Evolutionary conservation across 2,888 invertebrate species (phyloP), one percentile per base, ranked within the genome.

Genomic region (Merodon equestris): DNA sequence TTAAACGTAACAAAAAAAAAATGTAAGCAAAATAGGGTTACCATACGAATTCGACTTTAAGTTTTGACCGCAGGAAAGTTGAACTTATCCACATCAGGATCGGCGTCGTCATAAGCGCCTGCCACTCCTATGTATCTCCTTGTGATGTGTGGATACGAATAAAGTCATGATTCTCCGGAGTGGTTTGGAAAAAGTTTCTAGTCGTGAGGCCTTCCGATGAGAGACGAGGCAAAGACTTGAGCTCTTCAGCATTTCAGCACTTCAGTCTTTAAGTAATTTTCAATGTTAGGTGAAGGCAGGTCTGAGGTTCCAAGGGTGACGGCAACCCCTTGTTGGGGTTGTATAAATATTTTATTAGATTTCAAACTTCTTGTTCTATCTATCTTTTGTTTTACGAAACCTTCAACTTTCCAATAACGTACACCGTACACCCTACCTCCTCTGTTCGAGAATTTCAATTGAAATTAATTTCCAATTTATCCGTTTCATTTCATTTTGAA

Each of bases 321-420:
- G 27, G 27, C 27, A 27, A 4, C 27, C 27, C 3, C 27, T 7
- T 7, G 27, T 7, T 34, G 71, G 58, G 57, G 63, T 71, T 64
- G 71, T 48, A 71, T 76, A 76, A 76, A 76, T 76, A 76, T 71
- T 71, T 76, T 71, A 76, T 76, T 71, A 76, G 71, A 76, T 64
- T 71, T 64, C 47, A 70, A 75, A 70, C 70, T 75, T 75, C 27
- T 27, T 27, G 27, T 70, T 54, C 74, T 57, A 63, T 27, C 47
- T 19, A 3, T 56, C 50, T 61, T 71, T 64, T 64, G 64, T 64
- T 75, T 75, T 54, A 19, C 51, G 53, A 57, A 42, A 14, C 17
- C 48, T 60, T 61, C 50, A 19, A 27, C 13, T 34, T 14, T 44
- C 40, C n/a, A 12, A 9, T 60, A 27, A 36, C 14, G 45, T 51